Evolutionary conservation across 2,888 invertebrate genomes (phyloP).

Genomic region (Allolobophora icterica): DNA sequence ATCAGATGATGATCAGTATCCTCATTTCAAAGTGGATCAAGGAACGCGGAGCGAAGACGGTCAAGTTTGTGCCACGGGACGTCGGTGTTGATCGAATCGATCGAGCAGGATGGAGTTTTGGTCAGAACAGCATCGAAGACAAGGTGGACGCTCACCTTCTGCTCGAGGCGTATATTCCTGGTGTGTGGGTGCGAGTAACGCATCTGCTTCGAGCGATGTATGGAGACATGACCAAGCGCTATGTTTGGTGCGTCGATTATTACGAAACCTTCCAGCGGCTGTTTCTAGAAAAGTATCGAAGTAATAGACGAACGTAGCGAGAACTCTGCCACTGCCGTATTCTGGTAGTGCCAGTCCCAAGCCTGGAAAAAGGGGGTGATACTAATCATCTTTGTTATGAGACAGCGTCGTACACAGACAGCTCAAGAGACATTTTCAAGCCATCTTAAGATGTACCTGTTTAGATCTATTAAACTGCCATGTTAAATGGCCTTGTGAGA

Average conservation of each 20-base stretch:
- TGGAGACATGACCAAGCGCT: neutral
- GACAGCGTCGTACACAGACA: no score
- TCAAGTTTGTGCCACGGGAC: conserved; percentile 38
- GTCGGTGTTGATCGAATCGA: conserved; percentile 41
- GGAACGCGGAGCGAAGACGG: neutral
- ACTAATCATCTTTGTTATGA: no score
- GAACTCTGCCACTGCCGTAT: no score
- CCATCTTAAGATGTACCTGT: no score
- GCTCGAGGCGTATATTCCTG: conserved; percentile 28
- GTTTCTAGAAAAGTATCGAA: conserved; percentile 25
- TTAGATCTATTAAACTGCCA: no score
- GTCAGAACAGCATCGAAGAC: conserved; percentile 32
- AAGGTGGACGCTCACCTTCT: conserved; percentile 42
- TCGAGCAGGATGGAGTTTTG: conserved; percentile 32
- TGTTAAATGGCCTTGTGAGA: no score
- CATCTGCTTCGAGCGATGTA: conserved; percentile 37
- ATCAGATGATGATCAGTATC: conserved; percentile 41
- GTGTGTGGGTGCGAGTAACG: conserved; percentile 30
- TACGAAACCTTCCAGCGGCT: conserved; percentile 32
- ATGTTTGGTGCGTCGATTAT: conserved; percentile 36
- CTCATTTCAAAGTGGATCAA: conserved; percentile 28
- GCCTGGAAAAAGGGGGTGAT: no score
- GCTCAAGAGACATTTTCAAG: no score
- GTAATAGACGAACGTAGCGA: no score
- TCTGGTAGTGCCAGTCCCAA: no score